Evolutionary conservation across 2,888 invertebrate species (phyloP).

Genomic region (Cheilosia scutellata): DNA sequence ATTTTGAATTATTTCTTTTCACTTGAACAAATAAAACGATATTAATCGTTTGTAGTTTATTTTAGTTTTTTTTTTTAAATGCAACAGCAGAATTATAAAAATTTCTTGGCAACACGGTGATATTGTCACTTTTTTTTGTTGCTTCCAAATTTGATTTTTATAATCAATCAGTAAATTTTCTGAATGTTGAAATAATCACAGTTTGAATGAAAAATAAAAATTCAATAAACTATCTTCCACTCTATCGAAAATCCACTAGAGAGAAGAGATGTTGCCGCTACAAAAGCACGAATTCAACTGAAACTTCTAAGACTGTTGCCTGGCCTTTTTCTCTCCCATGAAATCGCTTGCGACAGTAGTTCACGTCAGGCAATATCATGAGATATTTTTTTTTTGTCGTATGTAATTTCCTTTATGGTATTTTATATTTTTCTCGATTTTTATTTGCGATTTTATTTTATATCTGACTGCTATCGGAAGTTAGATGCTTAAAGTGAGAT

Average conservation of each 20-base stretch:
- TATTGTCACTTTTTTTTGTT: slow-evolving; percentile 21
- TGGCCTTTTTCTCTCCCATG: slow-evolving; percentile 81
- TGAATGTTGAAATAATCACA: neutral
- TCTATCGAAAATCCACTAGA: neutral
- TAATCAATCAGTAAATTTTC: neutral
- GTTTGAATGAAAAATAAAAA: neutral
- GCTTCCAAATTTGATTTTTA: neutral
- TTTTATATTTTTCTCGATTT: slow-evolving; percentile 14
- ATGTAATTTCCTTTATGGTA: slow-evolving; percentile 5
- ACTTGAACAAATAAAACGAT: neutral
- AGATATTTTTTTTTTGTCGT: slow-evolving; percentile 1
- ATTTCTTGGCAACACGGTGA: slow-evolving; percentile 41
- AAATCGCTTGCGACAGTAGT: slow-evolving; percentile 61
- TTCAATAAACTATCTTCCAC: slow-evolving; percentile 21
- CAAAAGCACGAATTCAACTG: slow-evolving; percentile 82
- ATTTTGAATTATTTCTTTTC: slow-evolving; percentile 19
- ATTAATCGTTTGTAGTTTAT: neutral
- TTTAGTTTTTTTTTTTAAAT: slow-evolving; percentile 31
- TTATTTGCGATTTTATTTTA: slow-evolving; percentile 33
- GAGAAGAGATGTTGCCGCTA: slow-evolving; percentile 78
- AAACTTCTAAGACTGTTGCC: slow-evolving; percentile 79
- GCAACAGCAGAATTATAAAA: neutral
- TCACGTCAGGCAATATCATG: slow-evolving; percentile 35
- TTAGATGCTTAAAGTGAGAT: slow-evolving; percentile 30
- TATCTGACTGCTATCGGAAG: slow-evolving; percentile 37